Percentiles rank a stretch among this genome's conserved stretches.
Conservation (phyloP, 2,113 vertebrate genomes). For the Etia nguti region DNA sequence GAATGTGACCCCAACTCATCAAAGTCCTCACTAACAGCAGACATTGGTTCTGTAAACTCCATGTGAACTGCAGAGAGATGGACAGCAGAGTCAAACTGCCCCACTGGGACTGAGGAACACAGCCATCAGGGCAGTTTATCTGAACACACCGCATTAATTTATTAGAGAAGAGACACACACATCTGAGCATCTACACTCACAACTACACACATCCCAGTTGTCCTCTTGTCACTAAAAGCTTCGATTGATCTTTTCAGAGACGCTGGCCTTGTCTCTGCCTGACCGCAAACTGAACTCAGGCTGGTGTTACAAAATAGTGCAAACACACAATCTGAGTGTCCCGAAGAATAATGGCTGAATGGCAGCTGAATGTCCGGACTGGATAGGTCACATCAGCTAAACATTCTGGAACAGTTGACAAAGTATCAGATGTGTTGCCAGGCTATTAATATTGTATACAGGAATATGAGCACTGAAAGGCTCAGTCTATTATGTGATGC, state of each 20-base stretch:
- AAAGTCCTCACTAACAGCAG: neutral
- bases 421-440: neutral
- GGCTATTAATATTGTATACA: neutral
- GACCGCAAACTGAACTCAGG: slow-evolving; percentile 38
- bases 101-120: slow-evolving; percentile 12
- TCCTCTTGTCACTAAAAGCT: slow-evolving; percentile 24
- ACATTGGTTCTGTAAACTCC: slow-evolving; percentile 24
- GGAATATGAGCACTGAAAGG: neutral
- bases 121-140: neutral
- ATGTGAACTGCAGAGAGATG: neutral
- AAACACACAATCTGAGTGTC: neutral
- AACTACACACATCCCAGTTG: slow-evolving; percentile 1
- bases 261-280: neutral
- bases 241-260: slow-evolving; percentile 33
- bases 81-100: slow-evolving; percentile 12
- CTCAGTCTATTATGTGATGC: neutral
- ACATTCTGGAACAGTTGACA: neutral
- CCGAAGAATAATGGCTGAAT: neutral
- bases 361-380: neutral
- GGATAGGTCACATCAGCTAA: neutral
- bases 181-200: slow-evolving; percentile 9
- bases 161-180: slow-evolving; percentile 3
- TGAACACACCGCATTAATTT: neutral
- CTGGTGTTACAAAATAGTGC: neutral
- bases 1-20: slow-evolving; percentile 43